Percentiles rank a stretch among this genome's conserved stretches.
These are phyloP conservation scores for Epinotia demarniana DNA, from an alignment of 2,888 invertebrate species.

Conservation along the genomic window DNA sequence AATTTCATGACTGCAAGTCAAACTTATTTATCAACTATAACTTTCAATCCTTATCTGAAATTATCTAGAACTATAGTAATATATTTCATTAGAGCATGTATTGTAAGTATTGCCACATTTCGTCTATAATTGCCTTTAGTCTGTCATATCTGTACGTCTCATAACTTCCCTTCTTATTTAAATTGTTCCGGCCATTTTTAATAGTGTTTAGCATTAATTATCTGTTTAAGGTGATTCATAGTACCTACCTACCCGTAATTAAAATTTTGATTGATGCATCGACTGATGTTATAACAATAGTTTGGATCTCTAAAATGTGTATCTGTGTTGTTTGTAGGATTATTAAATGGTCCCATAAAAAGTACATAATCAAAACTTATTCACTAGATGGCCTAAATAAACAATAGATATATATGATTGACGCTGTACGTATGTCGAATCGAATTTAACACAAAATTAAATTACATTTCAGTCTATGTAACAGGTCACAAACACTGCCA, in stretches of 20 bases:
- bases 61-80: slow-evolving; percentile 37
- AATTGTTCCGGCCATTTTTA: slow-evolving; percentile 82
- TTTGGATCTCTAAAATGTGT: slow-evolving; percentile 5
- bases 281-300: slow-evolving; percentile 35
- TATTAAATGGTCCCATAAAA: slow-evolving; percentile 10
- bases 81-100: slow-evolving; percentile 40
- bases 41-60: slow-evolving; percentile 30
- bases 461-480: slow-evolving; percentile 29
- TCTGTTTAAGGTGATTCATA: slow-evolving; percentile 48
- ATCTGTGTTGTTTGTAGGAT: slow-evolving; percentile 26
- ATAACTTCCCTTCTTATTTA: slow-evolving; percentile 64
- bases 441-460: slow-evolving; percentile 15
- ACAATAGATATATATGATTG: slow-evolving; percentile 19
- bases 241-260: slow-evolving; percentile 47
- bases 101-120: slow-evolving; percentile 36
- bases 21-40: slow-evolving; percentile 11
- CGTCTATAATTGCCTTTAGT: slow-evolving; percentile 43
- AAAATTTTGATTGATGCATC: slow-evolving; percentile 47
- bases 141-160: slow-evolving; percentile 42
- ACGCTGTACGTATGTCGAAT: slow-evolving; percentile 20
- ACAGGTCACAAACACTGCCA: slow-evolving; percentile 59
- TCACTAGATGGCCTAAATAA: slow-evolving; percentile 35
- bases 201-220: slow-evolving; percentile 71
- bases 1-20: slow-evolving; percentile 20
- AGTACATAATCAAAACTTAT: neutral